These are phyloP conservation scores for Hippoglossus hippoglossus DNA, from an alignment of 2,797 vertebrate genomes.

Conservation along the genomic window DNA sequence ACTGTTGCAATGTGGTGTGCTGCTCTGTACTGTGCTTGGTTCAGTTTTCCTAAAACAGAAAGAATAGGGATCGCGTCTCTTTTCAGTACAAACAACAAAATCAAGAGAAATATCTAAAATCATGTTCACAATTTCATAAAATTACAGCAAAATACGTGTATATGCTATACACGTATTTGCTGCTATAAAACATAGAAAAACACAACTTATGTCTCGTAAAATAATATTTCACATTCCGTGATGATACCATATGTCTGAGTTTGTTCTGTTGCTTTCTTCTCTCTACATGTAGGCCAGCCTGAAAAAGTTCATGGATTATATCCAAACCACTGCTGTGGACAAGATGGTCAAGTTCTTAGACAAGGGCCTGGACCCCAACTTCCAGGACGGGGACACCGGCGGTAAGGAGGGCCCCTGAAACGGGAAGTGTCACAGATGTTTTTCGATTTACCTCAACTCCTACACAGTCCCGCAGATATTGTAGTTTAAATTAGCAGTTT, in stretches of 20 bases:
- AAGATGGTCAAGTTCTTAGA: constrained; percentile 92
- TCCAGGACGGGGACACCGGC: constrained; percentile 90
- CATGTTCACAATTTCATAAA: too few species aligned
- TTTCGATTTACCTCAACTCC: too few species aligned
- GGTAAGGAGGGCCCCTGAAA: constrained; percentile 76
- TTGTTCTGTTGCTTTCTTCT: not conserved
- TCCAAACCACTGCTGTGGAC: constrained; percentile 90
- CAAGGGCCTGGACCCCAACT: constrained; percentile 94
- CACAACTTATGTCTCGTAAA: not conserved
- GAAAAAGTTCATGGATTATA: constrained; percentile 94
- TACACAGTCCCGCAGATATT: too few species aligned
- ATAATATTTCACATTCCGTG: not conserved
- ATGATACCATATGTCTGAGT: not conserved
- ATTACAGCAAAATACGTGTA: not conserved
- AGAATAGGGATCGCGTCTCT: too few species aligned
- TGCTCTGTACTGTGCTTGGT: too few species aligned
- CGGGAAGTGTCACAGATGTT: too few species aligned
- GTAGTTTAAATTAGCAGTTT: too few species aligned
- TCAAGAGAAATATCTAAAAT: too few species aligned
- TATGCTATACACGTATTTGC: not conserved
- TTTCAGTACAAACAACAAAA: too few species aligned
- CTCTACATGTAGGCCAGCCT: constrained; percentile 86
- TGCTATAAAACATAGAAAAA: too few species aligned
- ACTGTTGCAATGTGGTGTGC: too few species aligned
- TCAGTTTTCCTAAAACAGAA: too few species aligned